phyloP scores from a whole-genome alignment of 23 tunicate genomes.

The Oikopleura albicans region DNA sequence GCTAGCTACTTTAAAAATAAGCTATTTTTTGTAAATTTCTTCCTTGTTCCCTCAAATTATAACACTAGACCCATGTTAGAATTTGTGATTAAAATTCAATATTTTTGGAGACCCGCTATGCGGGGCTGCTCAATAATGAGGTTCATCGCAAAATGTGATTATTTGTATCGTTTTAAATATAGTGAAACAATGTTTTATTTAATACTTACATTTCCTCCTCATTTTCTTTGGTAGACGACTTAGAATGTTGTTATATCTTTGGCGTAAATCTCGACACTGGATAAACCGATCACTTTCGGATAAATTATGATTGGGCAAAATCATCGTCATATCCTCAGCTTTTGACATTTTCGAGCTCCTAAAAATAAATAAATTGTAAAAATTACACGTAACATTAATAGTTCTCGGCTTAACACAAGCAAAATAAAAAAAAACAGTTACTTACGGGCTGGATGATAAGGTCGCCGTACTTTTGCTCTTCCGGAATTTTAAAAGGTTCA shows the following conservation, averaged over 20 bases:
- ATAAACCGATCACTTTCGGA: background rate
- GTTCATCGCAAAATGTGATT: no score
- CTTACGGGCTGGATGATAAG: background rate
- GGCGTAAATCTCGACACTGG: background rate
- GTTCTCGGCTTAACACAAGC: background rate
- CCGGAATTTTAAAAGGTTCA: background rate
- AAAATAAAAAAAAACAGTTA: background rate
- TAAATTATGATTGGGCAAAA: background rate
- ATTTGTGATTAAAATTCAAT: no score
- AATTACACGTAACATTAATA: background rate
- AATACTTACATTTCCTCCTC: slow-evolving; percentile 4
- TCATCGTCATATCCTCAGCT: slow-evolving; percentile 4
- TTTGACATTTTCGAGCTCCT: background rate
- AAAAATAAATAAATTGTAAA: background rate
- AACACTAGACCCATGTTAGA: no score
- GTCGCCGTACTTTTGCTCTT: background rate
- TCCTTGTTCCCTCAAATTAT: no score
- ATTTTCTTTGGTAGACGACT: background rate
- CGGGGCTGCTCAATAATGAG: no score
- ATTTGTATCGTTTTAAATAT: no score
- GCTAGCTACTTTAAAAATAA: no score
- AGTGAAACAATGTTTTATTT: no score
- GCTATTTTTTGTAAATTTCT: no score
- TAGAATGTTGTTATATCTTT: background rate
- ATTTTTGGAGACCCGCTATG: no score